Base-by-base conservation (phyloP, 37 sponge, comb jelly and placozoan genomes). In the Haliclona indistincta region DNA sequence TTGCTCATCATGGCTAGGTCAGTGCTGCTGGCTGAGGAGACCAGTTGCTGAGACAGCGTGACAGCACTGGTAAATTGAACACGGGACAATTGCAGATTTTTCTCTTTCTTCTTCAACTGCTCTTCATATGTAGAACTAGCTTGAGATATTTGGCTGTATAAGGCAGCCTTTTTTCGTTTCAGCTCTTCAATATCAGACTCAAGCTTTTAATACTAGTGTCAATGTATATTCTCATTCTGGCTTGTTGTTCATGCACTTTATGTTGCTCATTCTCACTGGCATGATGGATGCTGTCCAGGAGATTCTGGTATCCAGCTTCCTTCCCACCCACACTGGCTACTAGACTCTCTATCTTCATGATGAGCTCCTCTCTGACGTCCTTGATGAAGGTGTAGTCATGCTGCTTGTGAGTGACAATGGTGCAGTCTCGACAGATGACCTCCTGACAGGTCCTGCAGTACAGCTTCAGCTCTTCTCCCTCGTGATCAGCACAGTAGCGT, bases 401-500 rank as follows among this genome's bases (percentile, higher is more conserved):
- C 13, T 34, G 38, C 32, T 37, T 41, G 45, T 79, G 80, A n/a
- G n/a, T 32, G 1, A 15, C 42, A 30, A 69, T 56, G n/a, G 70
- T 79, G 45, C 80, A 79, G 20, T 69, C 63, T 19, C 30, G 34
- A 43, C 80, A 79, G 38, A 79, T 42, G 28, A 68, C 42, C 20
- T 29, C 43, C 62, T 56, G 2, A 47, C 80, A 79, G 2, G 65
- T 66, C 22, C 40, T 54, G 54, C 75, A 74, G 41, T 54, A 82
- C n/a, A 55, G 17, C 35, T 66, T 74, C 43, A 82, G 67, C 32
- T 38, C 58, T 44, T 82, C 75, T 41, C 65, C 73, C 7, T 3
- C 39, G 38, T 72, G 67, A 29, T 73, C 42, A 61, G 53, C 3
- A 28, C 75, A 74, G 38, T 60, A 56, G 22, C 56, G 74, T 42